Evolutionary conservation across 2,797 vertebrate genomes (phyloP).

Genomic region (Tokudaia tokunoshimensis): DNA sequence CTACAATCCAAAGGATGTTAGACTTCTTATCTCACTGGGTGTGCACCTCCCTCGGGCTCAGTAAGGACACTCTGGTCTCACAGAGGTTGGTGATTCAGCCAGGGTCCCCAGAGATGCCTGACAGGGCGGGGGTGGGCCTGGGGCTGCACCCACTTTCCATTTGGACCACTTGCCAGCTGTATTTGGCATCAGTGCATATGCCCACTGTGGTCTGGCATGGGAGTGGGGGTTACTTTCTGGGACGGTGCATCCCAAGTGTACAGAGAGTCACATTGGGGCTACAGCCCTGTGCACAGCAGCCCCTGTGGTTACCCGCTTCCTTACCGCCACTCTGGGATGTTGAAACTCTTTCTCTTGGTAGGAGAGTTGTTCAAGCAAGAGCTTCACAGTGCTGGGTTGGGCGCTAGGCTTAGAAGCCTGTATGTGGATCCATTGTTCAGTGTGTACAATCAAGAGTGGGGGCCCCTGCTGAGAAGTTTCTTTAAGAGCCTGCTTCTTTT

Average conservation of each 20-base stretch:
- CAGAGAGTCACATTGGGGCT: neutral
- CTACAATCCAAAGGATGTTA: neutral
- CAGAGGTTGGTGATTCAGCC: conserved; percentile 24
- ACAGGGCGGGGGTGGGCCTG: neutral
- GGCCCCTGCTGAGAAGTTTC: neutral
- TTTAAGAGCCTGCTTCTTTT: neutral
- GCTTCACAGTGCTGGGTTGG: neutral
- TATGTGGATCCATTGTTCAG: neutral
- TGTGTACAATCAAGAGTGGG: neutral
- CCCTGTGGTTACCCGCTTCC: neutral
- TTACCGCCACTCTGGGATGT: neutral
- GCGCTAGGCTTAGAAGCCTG: neutral
- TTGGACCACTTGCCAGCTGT: neutral
- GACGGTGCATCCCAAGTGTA: neutral
- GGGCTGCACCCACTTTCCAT: neutral
- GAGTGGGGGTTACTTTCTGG: neutral
- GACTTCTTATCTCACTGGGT: conserved; percentile 41
- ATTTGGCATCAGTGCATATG: fast-evolving
- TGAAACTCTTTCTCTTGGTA: neutral
- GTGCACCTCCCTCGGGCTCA: neutral
- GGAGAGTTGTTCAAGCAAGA: neutral
- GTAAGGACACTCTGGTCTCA: conserved; percentile 47
- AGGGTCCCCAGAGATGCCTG: neutral
- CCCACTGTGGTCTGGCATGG: neutral
- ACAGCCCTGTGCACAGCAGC: neutral